Percentiles rank a stretch among this genome's conserved stretches.
phyloP scores from a whole-genome alignment of 2,113 vertebrate genomes.

The Corythoichthys haematopterus region DNA sequence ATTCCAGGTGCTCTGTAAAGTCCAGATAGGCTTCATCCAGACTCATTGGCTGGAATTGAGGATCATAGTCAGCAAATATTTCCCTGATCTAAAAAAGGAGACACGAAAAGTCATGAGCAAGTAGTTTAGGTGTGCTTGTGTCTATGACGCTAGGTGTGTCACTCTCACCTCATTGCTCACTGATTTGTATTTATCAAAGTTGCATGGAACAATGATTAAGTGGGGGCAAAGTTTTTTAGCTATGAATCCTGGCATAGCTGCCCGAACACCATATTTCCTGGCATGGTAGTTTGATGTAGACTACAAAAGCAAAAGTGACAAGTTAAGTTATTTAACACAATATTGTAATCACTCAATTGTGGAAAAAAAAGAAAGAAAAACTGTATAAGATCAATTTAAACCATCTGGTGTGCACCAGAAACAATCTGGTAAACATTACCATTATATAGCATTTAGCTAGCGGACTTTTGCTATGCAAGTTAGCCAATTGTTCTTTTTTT shows the following conservation, averaged over 20 bases:
- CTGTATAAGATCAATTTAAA: no score
- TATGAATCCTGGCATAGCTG: slow-evolving; percentile 98
- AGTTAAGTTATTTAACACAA: not conserved
- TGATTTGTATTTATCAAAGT: slow-evolving; percentile 88
- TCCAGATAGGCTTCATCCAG: slow-evolving; percentile 97
- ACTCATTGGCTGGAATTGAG: slow-evolving; percentile 85
- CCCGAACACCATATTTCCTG: slow-evolving; percentile 90
- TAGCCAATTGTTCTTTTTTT: no score
- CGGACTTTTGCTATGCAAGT: no score
- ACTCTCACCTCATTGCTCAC: slow-evolving; percentile 84
- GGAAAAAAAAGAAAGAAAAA: not conserved
- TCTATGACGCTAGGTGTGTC: not conserved
- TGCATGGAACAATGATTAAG: slow-evolving; percentile 83
- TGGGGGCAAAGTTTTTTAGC: slow-evolving; percentile 91
- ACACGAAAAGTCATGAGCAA: slow-evolving; percentile 11
- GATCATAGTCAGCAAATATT: slow-evolving; percentile 89
- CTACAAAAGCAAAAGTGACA: slow-evolving; percentile 59
- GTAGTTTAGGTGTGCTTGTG: not conserved
- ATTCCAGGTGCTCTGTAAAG: slow-evolving; percentile 85
- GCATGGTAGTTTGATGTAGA: slow-evolving; percentile 95
- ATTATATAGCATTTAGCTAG: no score
- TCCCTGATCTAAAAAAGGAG: slow-evolving; percentile 77
- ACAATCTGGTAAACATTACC: no score
- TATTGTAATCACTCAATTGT: no score
- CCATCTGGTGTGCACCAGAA: no score